Base-by-base conservation (phyloP, 1,140 invertebrate genomes). In the Cydia splendana region DNA sequence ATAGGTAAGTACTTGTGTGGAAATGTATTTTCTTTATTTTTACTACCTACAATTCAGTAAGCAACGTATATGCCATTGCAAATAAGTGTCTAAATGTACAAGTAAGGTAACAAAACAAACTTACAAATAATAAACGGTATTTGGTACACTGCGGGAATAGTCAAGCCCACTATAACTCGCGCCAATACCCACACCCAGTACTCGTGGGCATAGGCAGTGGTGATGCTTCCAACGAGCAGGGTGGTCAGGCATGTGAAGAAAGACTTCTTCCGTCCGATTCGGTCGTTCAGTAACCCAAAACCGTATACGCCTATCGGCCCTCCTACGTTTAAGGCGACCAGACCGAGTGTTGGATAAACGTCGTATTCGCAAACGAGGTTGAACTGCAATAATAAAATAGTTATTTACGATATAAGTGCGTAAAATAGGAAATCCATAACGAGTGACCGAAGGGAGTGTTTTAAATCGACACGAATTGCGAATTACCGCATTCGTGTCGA, bases 81-180 rank as follows among this genome's bases (percentile, higher is more conserved):
- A 4, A n/a, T n/a, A n/a, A 15, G 48, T 51, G 48, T 51, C 48
- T 2, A 51, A 13, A 51, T 15, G 5, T n/a, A n/a, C 2, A 34
- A 4, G 18, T 62, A 62, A 62, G 18, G 20, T 62, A 62, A 24
- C 9, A 75, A 57, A 42, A 69, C 10, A 65, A 75, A 94, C 95
- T 96, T 94, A 98, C 98, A 97, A 85, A 98, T 98, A 77, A 98
- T 98, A 85, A 98, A 98, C 4, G 98, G 98, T 88, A 98, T 98
- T 94, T 98, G 97, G 92, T 98, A 98, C n/a, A 98, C 96, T 4
- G 97, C 97, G 10, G 97, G 97, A 82, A 98, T 97, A 0, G 97
- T 98, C 1, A 98, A 89, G 18, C 97, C 98, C 5, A 98, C 97
- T 73, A 98, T 94, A 13, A 96, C 94, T 81, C 97, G 94, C 81